Evolutionary conservation across 2,797 vertebrate species (phyloP).

Genomic region (Falco columbarius): DNA sequence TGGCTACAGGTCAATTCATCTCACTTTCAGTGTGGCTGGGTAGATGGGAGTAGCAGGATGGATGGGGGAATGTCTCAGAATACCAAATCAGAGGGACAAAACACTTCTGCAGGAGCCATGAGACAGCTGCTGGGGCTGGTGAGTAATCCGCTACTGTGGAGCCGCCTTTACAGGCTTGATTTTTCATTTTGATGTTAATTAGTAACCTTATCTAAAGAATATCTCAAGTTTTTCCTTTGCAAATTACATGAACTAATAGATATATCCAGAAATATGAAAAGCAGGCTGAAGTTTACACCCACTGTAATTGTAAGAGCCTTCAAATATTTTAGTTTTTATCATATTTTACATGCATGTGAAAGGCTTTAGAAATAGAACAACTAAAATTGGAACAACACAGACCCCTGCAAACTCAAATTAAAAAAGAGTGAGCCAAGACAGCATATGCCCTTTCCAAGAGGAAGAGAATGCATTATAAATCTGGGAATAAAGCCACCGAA

Average conservation of each 20-base stretch:
- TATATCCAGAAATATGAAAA: background rate
- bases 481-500: constrained; percentile 74
- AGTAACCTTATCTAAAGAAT: background rate
- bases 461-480: constrained; percentile 70
- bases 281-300: constrained; percentile 16
- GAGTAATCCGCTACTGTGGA: background rate
- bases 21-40: background rate
- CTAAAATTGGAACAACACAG: constrained; percentile 60
- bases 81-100: background rate
- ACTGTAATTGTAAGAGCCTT: background rate
- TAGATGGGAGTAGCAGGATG: background rate
- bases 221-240: background rate
- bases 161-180: background rate
- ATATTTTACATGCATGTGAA: background rate
- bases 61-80: background rate
- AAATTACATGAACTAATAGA: background rate
- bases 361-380: constrained; percentile 53
- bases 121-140: background rate
- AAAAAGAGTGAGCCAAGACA: constrained; percentile 65
- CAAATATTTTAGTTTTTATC: constrained; percentile 22
- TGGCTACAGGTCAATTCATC: constrained; percentile 15
- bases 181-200: constrained; percentile 20
- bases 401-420: constrained; percentile 65
- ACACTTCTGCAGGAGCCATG: background rate
- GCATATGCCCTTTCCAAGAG: constrained; percentile 68